Evolutionary conservation across 2,113 vertebrate species (phyloP).

Genomic region (Geococcyx californianus): DNA sequence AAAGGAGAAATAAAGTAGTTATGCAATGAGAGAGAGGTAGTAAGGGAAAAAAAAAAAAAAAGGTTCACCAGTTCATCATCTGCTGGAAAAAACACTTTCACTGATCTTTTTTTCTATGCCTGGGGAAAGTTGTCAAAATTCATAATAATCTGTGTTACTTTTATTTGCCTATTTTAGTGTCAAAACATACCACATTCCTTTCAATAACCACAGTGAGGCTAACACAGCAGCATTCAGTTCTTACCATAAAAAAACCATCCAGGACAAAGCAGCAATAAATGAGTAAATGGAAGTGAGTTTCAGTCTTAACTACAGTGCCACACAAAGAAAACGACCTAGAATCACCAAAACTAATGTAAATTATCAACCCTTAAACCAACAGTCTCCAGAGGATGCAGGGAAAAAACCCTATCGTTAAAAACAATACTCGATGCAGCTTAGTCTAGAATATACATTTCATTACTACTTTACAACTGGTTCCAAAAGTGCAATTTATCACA

Average conservation of each 20-base stretch:
- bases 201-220: neutral
- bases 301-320: neutral
- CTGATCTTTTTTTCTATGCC: neutral
- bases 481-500: neutral
- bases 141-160: neutral
- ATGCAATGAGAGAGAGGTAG: neutral
- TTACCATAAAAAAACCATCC: neutral
- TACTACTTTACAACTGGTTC: neutral
- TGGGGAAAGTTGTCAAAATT: neutral
- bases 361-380: neutral
- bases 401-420: neutral
- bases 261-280: neutral
- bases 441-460: neutral
- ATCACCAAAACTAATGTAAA: neutral
- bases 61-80: neutral
- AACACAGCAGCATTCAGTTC: neutral
- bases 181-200: neutral
- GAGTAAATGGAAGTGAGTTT: neutral
- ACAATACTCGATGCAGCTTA: neutral
- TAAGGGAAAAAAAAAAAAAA: neutral
- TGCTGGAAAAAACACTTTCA: rapidly evolving
- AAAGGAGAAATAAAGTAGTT: neutral
- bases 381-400: neutral
- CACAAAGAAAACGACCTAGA: neutral
- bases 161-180: neutral